phyloP scores from a whole-genome alignment of 1,140 invertebrate genomes.

The Drosophila triauraria region DNA sequence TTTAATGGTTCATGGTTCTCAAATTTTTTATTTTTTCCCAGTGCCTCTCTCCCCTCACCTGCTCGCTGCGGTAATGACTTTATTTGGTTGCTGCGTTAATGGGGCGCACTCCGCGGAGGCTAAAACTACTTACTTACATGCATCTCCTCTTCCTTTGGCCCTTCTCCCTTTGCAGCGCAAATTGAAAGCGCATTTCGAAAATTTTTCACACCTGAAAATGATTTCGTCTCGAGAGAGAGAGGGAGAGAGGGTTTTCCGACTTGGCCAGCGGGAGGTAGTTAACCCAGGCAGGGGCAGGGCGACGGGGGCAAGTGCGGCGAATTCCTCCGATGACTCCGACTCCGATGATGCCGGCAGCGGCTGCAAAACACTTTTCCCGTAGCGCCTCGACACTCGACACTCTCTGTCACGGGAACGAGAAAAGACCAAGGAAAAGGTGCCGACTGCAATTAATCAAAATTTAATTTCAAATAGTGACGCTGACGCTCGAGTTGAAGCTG shows the following conservation, averaged over 20 bases:
- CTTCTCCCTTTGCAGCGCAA: constrained; percentile 57
- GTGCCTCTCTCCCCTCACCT: background rate
- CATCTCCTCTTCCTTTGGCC: background rate
- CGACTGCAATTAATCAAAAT: constrained; percentile 82
- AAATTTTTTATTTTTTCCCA: background rate
- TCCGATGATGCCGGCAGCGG: constrained; percentile 21
- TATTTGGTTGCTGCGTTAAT: constrained; percentile 82
- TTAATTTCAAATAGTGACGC: constrained; percentile 77
- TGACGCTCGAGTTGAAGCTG: constrained; percentile 45
- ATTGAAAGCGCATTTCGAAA: constrained; percentile 81
- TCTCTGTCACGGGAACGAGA: constrained; percentile 13
- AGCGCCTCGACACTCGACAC: constrained; percentile 61
- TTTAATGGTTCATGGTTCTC: too few relatives aligned
- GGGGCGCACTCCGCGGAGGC: constrained; percentile 49
- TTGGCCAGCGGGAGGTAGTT: constrained; percentile 46
- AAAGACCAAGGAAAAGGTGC: constrained; percentile 62
- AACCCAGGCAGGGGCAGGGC: constrained; percentile 1
- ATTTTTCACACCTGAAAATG: constrained; percentile 84
- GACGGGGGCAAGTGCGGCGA: constrained; percentile 67
- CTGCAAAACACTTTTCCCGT: constrained; percentile 76
- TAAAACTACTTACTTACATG: constrained; percentile 1
- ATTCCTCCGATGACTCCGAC: constrained; percentile 49
- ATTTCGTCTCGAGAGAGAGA: constrained; percentile 64
- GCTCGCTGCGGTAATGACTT: constrained; percentile 71
- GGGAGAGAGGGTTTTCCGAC: constrained; percentile 11